Evolutionary conservation across 1,140 invertebrate genomes (phyloP).

Genomic region (Macrotrachela quadricornifera): DNA sequence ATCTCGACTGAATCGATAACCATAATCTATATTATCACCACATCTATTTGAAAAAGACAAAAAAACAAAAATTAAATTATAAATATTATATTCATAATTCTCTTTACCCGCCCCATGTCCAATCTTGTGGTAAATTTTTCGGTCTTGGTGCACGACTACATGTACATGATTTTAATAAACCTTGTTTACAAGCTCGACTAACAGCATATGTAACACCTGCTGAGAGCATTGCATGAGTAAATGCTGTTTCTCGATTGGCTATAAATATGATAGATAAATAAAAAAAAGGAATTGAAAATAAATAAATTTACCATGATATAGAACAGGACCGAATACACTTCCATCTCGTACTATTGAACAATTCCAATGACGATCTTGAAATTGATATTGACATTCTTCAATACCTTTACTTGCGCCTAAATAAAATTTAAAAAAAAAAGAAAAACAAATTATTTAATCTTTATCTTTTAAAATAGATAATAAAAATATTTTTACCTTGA

Average conservation of each 20-base stretch:
- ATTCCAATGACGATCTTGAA: slow-evolving; percentile 26
- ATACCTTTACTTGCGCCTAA: slow-evolving; percentile 25
- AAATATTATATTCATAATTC: too few species aligned
- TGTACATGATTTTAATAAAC: slow-evolving; percentile 60
- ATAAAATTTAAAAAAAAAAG: too few species aligned
- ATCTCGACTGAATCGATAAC: slow-evolving; percentile 71
- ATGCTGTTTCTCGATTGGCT: slow-evolving; percentile 72
- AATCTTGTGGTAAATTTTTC: slow-evolving; percentile 55
- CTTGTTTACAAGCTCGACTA: slow-evolving; percentile 64
- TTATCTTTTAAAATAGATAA: too few species aligned
- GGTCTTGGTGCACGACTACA: slow-evolving; percentile 57
- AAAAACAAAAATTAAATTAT: too few species aligned
- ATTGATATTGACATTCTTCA: slow-evolving; percentile 28
- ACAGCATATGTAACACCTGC: slow-evolving; percentile 68
- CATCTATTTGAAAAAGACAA: slow-evolving; percentile 35
- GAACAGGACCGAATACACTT: slow-evolving; percentile 48
- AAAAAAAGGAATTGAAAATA: neutral
- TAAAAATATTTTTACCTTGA: neutral
- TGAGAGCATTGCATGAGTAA: slow-evolving; percentile 62
- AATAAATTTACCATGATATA: too few species aligned
- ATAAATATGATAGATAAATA: slow-evolving; percentile 11
- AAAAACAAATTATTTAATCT: too few species aligned
- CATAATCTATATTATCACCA: slow-evolving; percentile 79
- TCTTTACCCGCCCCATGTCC: slow-evolving; percentile 60
- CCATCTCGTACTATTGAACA: slow-evolving; percentile 23